Evolutionary conservation across 2,888 invertebrate species (phyloP).

Genomic region (Tachystola acroxantha): DNA sequence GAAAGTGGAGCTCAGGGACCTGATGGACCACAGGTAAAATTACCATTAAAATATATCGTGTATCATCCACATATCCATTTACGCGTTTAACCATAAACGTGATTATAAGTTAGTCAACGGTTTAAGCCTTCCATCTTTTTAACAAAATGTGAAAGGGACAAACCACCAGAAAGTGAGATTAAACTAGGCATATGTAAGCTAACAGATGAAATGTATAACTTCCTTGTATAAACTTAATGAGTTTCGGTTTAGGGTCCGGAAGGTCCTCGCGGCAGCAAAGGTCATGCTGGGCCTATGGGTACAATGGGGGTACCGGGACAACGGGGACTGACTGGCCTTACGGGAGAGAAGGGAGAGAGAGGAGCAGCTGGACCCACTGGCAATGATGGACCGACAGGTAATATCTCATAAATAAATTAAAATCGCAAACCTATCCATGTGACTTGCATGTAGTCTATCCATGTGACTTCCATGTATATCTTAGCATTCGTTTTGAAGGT

Average conservation of each 20-base stretch:
- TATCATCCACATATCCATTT: too few relatives aligned
- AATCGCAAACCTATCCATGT: neutral
- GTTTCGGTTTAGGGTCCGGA: slow-evolving; percentile 80
- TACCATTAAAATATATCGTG: too few relatives aligned
- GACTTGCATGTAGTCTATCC: slow-evolving; percentile 2
- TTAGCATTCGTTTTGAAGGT: too few relatives aligned
- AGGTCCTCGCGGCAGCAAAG: slow-evolving; percentile 83
- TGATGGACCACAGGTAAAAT: slow-evolving; percentile 81
- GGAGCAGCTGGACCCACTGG: slow-evolving; percentile 83
- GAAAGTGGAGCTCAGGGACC: slow-evolving; percentile 81
- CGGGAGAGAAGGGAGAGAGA: slow-evolving; percentile 87
- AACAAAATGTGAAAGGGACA: too few relatives aligned
- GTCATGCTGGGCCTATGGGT: slow-evolving; percentile 84
- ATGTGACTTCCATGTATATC: neutral
- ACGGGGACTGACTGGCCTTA: slow-evolving; percentile 81
- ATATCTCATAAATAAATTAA: neutral
- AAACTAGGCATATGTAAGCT: too few relatives aligned
- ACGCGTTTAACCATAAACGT: too few relatives aligned
- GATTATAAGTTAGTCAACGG: too few relatives aligned
- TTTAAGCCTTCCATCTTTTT: too few relatives aligned
- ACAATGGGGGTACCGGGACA: slow-evolving; percentile 84
- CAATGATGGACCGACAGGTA: slow-evolving; percentile 87
- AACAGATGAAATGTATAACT: too few relatives aligned
- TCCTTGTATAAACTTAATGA: too few relatives aligned
- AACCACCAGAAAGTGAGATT: too few relatives aligned